Conservation (phyloP, 2,113 vertebrate genomes). For the Tragelaphus imberbis region DNA sequence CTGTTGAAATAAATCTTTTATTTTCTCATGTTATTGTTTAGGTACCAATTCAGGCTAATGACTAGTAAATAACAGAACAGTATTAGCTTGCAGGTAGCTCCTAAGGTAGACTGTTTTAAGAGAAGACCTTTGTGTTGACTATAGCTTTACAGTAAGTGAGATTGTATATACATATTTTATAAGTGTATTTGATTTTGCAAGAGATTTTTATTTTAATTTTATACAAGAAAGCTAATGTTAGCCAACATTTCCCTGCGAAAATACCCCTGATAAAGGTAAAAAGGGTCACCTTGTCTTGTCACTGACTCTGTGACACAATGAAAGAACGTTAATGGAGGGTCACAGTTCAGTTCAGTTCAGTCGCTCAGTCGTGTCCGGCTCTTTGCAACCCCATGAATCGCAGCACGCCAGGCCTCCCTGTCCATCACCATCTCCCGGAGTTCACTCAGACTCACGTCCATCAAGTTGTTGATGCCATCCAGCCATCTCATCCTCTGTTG, state of each 20-base stretch:
- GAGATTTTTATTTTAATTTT: not conserved
- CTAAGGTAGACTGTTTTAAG: not conserved
- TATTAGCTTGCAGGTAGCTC: not conserved
- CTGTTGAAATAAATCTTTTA: constrained; percentile 14
- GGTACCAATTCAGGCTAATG: not conserved
- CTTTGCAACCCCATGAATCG: too few relatives aligned
- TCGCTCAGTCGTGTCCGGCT: too few relatives aligned
- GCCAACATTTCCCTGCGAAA: not conserved
- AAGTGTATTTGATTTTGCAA: constrained; percentile 41
- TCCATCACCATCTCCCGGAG: too few relatives aligned
- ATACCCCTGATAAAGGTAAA: not conserved
- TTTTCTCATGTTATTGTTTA: not conserved
- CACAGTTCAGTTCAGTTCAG: too few relatives aligned
- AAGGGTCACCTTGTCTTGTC: not conserved
- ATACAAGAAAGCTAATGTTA: not conserved
- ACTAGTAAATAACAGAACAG: not conserved
- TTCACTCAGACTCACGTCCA: too few relatives aligned
- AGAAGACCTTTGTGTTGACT: not conserved
- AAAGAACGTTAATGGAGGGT: not conserved
- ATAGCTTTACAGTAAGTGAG: not conserved
- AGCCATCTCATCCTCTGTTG: too few relatives aligned
- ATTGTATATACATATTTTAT: constrained; percentile 51
- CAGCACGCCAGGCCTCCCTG: too few relatives aligned
- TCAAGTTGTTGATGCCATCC: too few relatives aligned
- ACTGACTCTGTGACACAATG: not conserved